Percentiles rank a stretch among this genome's conserved stretches.
Conservation (phyloP, 2,888 invertebrate species). For the Alloscopus bannaensis region DNA sequence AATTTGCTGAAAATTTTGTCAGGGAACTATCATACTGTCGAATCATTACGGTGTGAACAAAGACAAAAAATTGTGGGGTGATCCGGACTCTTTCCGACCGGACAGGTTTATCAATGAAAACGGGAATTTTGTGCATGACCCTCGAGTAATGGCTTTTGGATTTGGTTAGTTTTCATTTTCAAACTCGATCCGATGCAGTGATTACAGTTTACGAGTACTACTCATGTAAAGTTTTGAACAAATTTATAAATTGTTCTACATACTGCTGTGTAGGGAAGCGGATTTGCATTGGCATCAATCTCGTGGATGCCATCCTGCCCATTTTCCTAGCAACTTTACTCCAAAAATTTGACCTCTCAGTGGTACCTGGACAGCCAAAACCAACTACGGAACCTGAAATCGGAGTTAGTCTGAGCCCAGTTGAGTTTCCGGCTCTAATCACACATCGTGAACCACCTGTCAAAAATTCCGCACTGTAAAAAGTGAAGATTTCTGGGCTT, state of each 20-base stretch:
- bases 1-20: neutral
- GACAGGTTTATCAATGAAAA: slow-evolving; percentile 64
- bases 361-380: slow-evolving; percentile 43
- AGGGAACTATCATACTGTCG: slow-evolving; percentile 48
- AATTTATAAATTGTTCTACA: neutral
- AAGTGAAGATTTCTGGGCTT: too few relatives aligned
- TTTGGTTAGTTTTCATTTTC: slow-evolving; percentile 46
- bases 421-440: slow-evolving; percentile 35
- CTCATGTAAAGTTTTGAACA: neutral
- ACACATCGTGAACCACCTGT: neutral
- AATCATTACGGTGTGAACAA: slow-evolving; percentile 53
- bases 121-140: slow-evolving; percentile 60
- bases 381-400: slow-evolving; percentile 59
- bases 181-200: neutral
- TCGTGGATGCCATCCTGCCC: slow-evolving; percentile 53
- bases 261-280: slow-evolving; percentile 56
- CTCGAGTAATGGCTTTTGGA: slow-evolving; percentile 58
- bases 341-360: slow-evolving; percentile 49
- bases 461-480: too few relatives aligned
- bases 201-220: neutral
- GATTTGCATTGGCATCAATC: slow-evolving; percentile 56
- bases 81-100: slow-evolving; percentile 66
- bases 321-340: slow-evolving; percentile 44
- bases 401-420: slow-evolving; percentile 57
- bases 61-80: slow-evolving; percentile 63